Evolutionary conservation across 1,140 invertebrate genomes (phyloP), one percentile per base, ranked within the genome.

Genomic region (Melitaea cinxia): DNA sequence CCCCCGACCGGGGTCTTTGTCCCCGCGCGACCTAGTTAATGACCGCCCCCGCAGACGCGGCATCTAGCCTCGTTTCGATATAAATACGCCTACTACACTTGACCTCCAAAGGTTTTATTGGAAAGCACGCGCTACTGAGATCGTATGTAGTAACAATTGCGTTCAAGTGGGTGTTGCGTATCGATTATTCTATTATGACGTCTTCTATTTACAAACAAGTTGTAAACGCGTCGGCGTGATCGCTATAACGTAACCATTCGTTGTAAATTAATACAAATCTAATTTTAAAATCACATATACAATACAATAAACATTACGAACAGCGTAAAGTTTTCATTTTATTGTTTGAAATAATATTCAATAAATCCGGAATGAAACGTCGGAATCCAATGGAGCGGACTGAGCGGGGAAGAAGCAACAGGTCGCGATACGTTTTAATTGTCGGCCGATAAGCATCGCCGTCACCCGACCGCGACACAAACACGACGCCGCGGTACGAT

Each of bases 1-100:
- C 55, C 63, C 55, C 63, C 37, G 33, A 23, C 57, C 35, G 85
- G 65, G 84, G 85, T 88, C 85, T 87, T 89, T 85, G 87, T 86
- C 83, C 87, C 83, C 73, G 75, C 88, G 84, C 88, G 84, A 90
- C 88, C 88, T 84, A 90, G 85, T 90, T 90, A 90, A 90, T 88
- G 88, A 90, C 85, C 88, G 84, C 79, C 87, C 83, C 80, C 85
- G 82, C 79, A 89, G 84, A 85, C 85, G 81, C 80, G 76, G 81
- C 83, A 70, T 73, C 83, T 82, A 85, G 83, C 82, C 85, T 84
- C 84, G 84, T 84, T 82, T 73, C 76, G 83, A 90, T 90, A 90
- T 88, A 90, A 90, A 88, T 90, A 88, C 83, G 85, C 88, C 85
- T 86, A 88, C 85, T 90, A 90, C 88, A 90, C 88, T 90, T 90